Base-by-base conservation (phyloP, 2,888 invertebrate genomes). In the Biston stratarius region DNA sequence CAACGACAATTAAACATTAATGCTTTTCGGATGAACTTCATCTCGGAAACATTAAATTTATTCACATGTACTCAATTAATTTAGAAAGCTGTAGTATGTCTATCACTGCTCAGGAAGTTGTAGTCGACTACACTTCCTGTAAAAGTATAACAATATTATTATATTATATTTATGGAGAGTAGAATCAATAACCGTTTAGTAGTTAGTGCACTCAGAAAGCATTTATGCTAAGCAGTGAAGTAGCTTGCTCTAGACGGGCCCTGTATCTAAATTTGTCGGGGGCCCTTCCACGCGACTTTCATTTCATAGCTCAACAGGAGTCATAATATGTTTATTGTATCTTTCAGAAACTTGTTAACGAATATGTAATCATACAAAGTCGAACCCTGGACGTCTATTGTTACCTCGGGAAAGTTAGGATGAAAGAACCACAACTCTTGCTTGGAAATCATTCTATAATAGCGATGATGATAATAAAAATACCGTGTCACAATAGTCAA, bases 401-500 rank as follows among this genome's bases (percentile, higher is more conserved):
- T 24, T 24, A 3, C 24, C 24, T 24, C 24, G 1, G 24, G 3
- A 24, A 3, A 24, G 24, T 24, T 24, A 24, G 24, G 24, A 24
- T 1, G 3, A 24, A 24, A 24, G 1, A 24, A 24, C 24, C 24
- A 24, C 6, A 45, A n/a, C n/a, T 6, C 11, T 49, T 14, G 2
- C 14, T 53, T 40, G 38, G 5, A 55, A 42, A 15, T 36, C 8
- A 6, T 24, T 34, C 33, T 34, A 10, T 47, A 62, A 62, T 48
- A 24, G 14, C 52, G 45, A 62, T 55, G 42, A 48, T 49, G 36
- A 53, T 55, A 62, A 55, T 59, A 67, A 60, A 61, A 68, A 51
- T 8, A 15, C 55, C 63, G 56, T 34, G 58, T 64, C 60, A 64
- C 60, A 64, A 56, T 40, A 56, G 51, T 51, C 60, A 51, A 57